Conservation (phyloP, 1,140 invertebrate genomes). For the Cyrtorhinus lividipennis region DNA sequence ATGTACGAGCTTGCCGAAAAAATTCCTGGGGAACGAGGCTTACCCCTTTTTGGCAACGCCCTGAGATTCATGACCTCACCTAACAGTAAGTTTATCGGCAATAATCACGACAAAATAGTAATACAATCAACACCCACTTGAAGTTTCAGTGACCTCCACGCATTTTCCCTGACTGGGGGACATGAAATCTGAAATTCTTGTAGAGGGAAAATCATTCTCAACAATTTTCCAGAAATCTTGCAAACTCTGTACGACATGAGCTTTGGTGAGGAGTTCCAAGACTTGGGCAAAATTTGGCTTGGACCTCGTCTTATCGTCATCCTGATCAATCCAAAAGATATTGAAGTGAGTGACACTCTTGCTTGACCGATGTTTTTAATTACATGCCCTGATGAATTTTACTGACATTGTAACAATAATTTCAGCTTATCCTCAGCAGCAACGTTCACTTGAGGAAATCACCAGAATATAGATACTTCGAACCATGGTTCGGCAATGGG, state of each 20-base stretch:
- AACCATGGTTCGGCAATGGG: conserved; percentile 81
- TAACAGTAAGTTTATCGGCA: conserved; percentile 25
- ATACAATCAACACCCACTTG: not conserved
- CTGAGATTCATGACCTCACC: conserved; percentile 39
- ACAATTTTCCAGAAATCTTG: conserved; percentile 26
- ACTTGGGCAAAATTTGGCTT: conserved; percentile 43
- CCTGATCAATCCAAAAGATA: conserved; percentile 45
- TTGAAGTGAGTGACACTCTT: conserved; percentile 36
- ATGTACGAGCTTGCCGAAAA: conserved; percentile 52
- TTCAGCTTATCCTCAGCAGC: conserved; percentile 41
- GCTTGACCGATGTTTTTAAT: not conserved
- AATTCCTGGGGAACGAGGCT: conserved; percentile 49
- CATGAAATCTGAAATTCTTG: too few relatives aligned
- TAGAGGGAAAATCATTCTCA: too few relatives aligned
- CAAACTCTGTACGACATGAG: conserved; percentile 33
- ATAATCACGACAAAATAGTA: too few relatives aligned
- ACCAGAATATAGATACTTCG: conserved; percentile 52
- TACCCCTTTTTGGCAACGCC: conserved; percentile 54
- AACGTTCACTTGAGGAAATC: conserved; percentile 68
- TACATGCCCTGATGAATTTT: not conserved
- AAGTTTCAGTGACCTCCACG: not conserved
- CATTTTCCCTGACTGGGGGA: not conserved
- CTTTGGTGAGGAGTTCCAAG: conserved; percentile 37
- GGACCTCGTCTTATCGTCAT: conserved; percentile 48
- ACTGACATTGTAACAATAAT: not conserved